Evolutionary conservation across 2,888 invertebrate species (phyloP), one percentile per base, ranked within the genome.

Genomic region (Timema podura): DNA sequence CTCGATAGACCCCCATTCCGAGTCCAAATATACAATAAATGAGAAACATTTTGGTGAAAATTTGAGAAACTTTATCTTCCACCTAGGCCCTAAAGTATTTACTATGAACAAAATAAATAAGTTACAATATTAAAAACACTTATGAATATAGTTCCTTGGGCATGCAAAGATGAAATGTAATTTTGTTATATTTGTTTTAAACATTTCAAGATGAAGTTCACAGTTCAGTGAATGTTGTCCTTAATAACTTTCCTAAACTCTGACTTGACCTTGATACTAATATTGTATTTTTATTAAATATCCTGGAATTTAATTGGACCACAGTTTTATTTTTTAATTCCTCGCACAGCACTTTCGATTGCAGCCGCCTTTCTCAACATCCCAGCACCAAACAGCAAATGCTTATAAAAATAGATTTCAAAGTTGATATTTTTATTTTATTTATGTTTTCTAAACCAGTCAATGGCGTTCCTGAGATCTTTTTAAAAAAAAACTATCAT

Each of bases 21-120:
- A 68, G 68, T 68, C 69, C 69, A 73, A 73, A 69, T 71, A 73
- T 69, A 71, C 64, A 66, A 65, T 67, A 30, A 1, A 30, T 30
- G 30, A 30, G 30, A 30, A 30, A 30, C 30, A 71, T 72, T 71
- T 69, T 69, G 72, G 69, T 71, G 70, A 69, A 73, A 70, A 30
- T 71, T 69, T 69, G 70, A 68, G 30, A 30, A 30, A 30, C 30
- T 30, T 30, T 69, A 70, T 68, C 68, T 71, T 73, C 71, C 70
- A 72, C 73, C 72, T 73, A 73, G 70, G 67, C 70, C 70, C 73
- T 73, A 73, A 47, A 68, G 64, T 51, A 70, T 67, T 65, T 69
- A 71, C 65, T 68, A 73, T 70, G 71, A 70, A 73, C 70, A 71
- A 71, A 73, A 73, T 73, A 73, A 73, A 71, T 73, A 71, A 73